phyloP scores from a whole-genome alignment of 2,797 vertebrate species.

The Coregonus sp. region DNA sequence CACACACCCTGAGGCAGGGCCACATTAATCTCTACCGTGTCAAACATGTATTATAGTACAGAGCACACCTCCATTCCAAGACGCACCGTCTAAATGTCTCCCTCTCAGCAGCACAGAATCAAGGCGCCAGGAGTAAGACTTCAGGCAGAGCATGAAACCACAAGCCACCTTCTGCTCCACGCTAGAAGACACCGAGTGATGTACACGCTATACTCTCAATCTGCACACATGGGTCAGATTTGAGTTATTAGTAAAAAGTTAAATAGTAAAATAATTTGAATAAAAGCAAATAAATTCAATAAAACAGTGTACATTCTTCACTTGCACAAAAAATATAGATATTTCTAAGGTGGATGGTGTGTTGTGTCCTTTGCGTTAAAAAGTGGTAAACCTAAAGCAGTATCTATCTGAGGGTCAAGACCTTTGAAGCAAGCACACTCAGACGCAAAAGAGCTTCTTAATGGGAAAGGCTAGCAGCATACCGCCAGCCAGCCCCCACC shows the following conservation, averaged over 20 bases:
- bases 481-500: slow-evolving; percentile 40
- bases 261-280: too few species aligned
- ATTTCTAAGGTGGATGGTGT: background rate
- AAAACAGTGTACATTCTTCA: too few species aligned
- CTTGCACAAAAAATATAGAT: too few species aligned
- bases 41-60: slow-evolving; percentile 37
- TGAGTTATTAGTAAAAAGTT: background rate
- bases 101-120: slow-evolving; percentile 33
- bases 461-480: slow-evolving; percentile 72
- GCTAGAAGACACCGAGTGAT: background rate
- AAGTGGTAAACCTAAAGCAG: slow-evolving; percentile 7
- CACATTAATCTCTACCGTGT: slow-evolving; percentile 37
- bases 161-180: slow-evolving; percentile 28
- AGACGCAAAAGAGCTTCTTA: slow-evolving; percentile 59
- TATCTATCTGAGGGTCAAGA: background rate
- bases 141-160: slow-evolving; percentile 50
- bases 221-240: background rate
- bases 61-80: slow-evolving; percentile 31
- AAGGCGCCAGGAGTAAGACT: slow-evolving; percentile 44
- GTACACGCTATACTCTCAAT: slow-evolving; percentile 13
- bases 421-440: slow-evolving; percentile 22
- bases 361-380: slow-evolving; percentile 21
- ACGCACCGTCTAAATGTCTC: slow-evolving; percentile 23
- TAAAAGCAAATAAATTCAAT: too few species aligned
- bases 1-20: slow-evolving; percentile 15